These are phyloP conservation scores for Asteroscopus sphinx DNA, from an alignment of 2,888 invertebrate genomes.

Conservation along the genomic window DNA sequence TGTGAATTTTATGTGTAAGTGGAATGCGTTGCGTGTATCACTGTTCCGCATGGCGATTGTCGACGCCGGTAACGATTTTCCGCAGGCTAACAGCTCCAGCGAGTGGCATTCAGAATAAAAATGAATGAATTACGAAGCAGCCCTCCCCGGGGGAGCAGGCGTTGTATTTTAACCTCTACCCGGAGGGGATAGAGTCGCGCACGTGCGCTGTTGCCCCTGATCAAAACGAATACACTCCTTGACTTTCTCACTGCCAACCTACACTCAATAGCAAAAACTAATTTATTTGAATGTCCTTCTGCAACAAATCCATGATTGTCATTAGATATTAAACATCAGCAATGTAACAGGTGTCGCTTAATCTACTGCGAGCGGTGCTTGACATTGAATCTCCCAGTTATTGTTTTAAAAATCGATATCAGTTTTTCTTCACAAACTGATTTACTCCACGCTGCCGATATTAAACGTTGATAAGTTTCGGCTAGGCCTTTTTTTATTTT, in stretches of 20 bases:
- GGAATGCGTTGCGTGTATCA: constrained; percentile 80
- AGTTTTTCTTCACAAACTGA: constrained; percentile 40
- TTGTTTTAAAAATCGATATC: constrained; percentile 70
- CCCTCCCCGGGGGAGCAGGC: constrained; percentile 62
- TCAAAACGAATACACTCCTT: constrained; percentile 69
- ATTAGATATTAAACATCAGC: constrained; percentile 45
- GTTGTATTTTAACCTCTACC: constrained; percentile 82
- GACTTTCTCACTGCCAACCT: constrained; percentile 65
- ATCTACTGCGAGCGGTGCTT: constrained; percentile 63
- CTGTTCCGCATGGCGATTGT: constrained; percentile 76
- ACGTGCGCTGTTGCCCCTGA: constrained; percentile 79
- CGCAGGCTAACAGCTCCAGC: constrained; percentile 69
- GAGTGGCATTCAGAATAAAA: constrained; percentile 76
- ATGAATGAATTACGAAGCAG: constrained; percentile 80
- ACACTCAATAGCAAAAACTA: constrained; percentile 64
- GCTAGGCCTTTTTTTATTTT: background rate
- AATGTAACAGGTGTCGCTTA: constrained; percentile 83
- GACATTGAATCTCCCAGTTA: constrained; percentile 67
- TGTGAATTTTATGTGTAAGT: constrained; percentile 88
- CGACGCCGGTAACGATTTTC: constrained; percentile 77
- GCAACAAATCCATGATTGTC: constrained; percentile 42
- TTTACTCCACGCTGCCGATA: constrained; percentile 5
- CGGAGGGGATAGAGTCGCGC: constrained; percentile 76
- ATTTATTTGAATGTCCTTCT: constrained; percentile 52
- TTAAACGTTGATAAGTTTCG: constrained; percentile 9